A percentile compares a stretch with the other conserved stretches of the same genome.
These are phyloP conservation scores for Scomber colias DNA, from an alignment of 2,113 vertebrate species.

Conservation along the genomic window DNA sequence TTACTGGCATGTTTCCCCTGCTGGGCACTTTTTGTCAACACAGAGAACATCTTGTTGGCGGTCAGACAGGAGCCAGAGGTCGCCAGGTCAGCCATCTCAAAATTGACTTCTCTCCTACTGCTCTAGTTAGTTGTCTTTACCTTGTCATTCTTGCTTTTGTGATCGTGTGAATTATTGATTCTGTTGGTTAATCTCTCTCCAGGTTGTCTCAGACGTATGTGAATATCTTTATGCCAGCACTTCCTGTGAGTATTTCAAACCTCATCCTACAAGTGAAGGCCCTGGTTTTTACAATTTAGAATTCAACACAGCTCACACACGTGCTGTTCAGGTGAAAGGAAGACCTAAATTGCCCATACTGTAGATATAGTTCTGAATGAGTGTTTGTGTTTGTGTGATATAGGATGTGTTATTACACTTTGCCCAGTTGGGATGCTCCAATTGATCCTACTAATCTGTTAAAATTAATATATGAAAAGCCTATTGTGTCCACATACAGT, in stretches of 20 bases:
- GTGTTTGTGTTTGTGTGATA: too few species aligned
- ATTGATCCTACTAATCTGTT: background rate
- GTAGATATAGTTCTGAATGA: too few species aligned
- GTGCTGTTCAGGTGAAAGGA: too few species aligned
- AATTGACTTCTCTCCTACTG: background rate
- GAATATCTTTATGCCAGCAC: conserved; percentile 92
- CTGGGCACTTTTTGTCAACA: conserved; percentile 95
- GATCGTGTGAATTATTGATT: background rate
- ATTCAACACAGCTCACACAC: too few species aligned
- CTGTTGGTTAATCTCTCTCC: conserved; percentile 35
- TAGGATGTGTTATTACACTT: too few species aligned
- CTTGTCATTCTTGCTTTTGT: background rate
- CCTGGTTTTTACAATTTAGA: too few species aligned
- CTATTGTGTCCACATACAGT: background rate
- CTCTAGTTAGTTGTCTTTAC: background rate
- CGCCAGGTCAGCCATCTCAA: conserved; percentile 84
- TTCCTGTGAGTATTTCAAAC: conserved; percentile 89
- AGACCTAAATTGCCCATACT: too few species aligned
- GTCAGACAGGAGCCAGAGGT: conserved; percentile 88
- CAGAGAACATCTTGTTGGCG: conserved; percentile 87
- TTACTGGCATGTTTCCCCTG: conserved; percentile 93
- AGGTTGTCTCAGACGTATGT: conserved; percentile 94
- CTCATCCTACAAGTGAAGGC: too few species aligned
- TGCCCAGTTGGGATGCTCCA: too few species aligned
- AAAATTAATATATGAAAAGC: too few species aligned